A percentile compares a stretch with the other conserved stretches of the same genome.
These are phyloP conservation scores for human (Homo sapiens) DNA, from an alignment of 2,113 vertebrate species.

Conservation along the genomic window DNA sequence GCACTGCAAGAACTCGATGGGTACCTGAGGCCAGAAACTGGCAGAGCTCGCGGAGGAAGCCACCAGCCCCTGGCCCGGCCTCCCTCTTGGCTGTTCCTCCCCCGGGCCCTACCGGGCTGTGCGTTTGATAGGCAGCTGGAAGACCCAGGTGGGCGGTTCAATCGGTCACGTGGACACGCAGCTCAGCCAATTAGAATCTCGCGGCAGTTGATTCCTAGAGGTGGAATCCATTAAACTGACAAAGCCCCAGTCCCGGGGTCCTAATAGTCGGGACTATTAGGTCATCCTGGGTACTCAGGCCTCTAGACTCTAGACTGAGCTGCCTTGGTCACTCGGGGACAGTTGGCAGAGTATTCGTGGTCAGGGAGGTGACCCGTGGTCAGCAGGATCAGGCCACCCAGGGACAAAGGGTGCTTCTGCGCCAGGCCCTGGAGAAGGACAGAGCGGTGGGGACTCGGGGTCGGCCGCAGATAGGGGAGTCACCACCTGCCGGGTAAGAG, in stretches of 20 bases:
- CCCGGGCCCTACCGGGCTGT: background rate
- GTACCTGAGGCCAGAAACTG: background rate
- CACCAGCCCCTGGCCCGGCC: background rate
- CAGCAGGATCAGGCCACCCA: background rate
- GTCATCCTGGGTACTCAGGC: background rate
- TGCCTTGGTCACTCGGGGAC: background rate
- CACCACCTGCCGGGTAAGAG: background rate
- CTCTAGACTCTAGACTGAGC: background rate
- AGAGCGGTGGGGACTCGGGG: fast-evolving
- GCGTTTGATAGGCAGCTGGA: background rate
- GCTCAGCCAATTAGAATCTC: background rate
- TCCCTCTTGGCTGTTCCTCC: fast-evolving
- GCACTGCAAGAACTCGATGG: fast-evolving
- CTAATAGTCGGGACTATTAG: background rate
- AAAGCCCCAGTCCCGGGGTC: background rate
- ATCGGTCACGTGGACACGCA: background rate
- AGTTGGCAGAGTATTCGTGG: background rate
- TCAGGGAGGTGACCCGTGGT: background rate
- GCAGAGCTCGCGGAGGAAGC: background rate
- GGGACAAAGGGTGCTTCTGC: background rate
- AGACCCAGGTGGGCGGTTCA: background rate
- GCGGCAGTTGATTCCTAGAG: background rate
- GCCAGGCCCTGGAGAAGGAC: background rate
- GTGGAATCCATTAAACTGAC: background rate
- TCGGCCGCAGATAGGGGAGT: background rate